These are phyloP conservation scores for Paradisaea rubra DNA, from an alignment of 2,113 vertebrate species.

Conservation along the genomic window DNA sequence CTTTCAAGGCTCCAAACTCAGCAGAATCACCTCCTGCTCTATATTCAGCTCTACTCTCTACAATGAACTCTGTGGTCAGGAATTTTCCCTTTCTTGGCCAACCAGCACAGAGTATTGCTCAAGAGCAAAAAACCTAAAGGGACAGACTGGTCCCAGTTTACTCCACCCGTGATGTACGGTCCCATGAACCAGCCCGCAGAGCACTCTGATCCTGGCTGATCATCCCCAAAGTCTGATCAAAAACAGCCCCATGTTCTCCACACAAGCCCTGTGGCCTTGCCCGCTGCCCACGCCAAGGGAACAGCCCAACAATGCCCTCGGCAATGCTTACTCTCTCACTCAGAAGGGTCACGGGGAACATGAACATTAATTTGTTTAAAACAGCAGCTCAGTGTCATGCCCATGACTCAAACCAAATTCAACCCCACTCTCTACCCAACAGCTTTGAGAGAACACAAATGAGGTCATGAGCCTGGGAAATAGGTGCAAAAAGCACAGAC, in stretches of 20 bases:
- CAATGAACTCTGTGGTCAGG: not conserved
- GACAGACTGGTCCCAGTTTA: not conserved
- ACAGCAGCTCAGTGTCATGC: not conserved
- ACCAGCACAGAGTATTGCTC: fast-evolving
- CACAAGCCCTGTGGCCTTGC: not conserved
- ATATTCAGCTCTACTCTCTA: not conserved
- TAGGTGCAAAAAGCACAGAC: not conserved
- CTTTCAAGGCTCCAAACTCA: not conserved
- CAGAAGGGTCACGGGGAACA: not conserved
- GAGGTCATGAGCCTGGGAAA: not conserved
- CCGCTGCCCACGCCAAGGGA: not conserved
- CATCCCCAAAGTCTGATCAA: not conserved
- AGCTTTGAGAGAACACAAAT: not conserved
- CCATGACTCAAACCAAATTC: not conserved
- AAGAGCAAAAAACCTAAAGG: not conserved
- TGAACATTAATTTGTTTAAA: not conserved
- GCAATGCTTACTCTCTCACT: not conserved
- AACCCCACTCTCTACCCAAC: not conserved
- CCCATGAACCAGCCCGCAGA: too few relatives aligned
- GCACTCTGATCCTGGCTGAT: fast-evolving
- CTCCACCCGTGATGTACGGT: fast-evolving
- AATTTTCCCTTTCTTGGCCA: not conserved
- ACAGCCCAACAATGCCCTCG: too few relatives aligned
- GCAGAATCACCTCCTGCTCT: not conserved
- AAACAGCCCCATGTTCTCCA: not conserved